Percentiles rank a stretch among this genome's conserved stretches.
Conservation (phyloP, 1,140 invertebrate genomes). For the Aphelinus certus region DNA sequence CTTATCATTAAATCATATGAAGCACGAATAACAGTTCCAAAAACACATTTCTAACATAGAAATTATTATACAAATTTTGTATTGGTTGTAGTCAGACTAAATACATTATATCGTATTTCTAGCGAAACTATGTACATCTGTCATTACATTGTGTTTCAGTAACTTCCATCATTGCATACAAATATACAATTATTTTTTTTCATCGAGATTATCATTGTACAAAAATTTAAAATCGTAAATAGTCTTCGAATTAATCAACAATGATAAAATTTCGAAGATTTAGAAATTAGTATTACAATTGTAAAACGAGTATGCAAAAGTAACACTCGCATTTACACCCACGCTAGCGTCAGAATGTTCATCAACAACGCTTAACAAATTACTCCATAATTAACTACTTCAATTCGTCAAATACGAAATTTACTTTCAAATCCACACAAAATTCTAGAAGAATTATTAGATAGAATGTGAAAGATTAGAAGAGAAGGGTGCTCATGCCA, state of each 20-base stretch:
- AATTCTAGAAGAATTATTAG: no score
- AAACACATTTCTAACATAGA: constrained; percentile 7
- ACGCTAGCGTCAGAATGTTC: constrained; percentile 12
- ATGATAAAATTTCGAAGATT: constrained; percentile 24
- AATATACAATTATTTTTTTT: constrained; percentile 5
- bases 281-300: constrained; percentile 25
- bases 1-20: constrained; percentile 5
- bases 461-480: constrained; percentile 71
- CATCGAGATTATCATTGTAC: constrained; percentile 29
- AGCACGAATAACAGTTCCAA: constrained; percentile 18
- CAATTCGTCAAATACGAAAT: constrained; percentile 27
- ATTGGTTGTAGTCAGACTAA: constrained; percentile 18
- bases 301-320: constrained; percentile 8
- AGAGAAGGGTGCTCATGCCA: constrained; percentile 96
- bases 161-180: constrained; percentile 10
- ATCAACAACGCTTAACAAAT: constrained; percentile 20
- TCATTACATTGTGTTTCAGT: constrained; percentile 23
- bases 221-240: constrained; percentile 20
- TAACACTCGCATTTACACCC: constrained; percentile 19
- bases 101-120: constrained; percentile 25
- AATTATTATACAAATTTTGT: constrained; percentile 26
- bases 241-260: constrained; percentile 22
- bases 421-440: constrained; percentile 11
- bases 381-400: constrained; percentile 25
- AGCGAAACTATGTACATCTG: constrained; percentile 37